Percentiles rank a stretch among this genome's conserved stretches.
Evolutionary conservation across 2,113 vertebrate species (phyloP).

Genomic region (Ageneiosus marmoratus): DNA sequence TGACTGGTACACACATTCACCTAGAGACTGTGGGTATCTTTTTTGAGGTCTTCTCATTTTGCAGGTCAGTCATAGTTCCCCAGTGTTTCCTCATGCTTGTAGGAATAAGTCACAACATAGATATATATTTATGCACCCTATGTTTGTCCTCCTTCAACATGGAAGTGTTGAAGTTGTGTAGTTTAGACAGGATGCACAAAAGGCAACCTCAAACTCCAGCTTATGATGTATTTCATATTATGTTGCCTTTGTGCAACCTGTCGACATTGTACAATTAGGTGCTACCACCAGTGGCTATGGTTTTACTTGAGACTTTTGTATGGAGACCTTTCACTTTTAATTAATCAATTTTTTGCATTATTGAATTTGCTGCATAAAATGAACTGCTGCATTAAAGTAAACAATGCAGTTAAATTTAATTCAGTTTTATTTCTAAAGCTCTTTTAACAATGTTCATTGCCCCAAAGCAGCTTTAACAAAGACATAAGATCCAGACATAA

Average conservation of each 20-base stretch:
- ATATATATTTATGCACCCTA: neutral
- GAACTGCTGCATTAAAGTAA: neutral
- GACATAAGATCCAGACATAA: no score
- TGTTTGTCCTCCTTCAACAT: neutral
- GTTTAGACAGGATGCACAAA: constrained; percentile 3
- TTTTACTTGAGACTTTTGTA: neutral
- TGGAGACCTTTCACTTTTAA: neutral
- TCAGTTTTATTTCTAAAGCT: no score
- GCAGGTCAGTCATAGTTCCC: neutral
- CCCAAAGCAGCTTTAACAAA: no score
- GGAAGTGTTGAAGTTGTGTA: neutral
- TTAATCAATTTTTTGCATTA: neutral
- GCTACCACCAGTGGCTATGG: no score
- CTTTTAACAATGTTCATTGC: no score
- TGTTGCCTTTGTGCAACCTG: neutral
- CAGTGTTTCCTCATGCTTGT: neutral
- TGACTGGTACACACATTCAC: neutral
- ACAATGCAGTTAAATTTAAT: no score
- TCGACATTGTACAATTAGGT: neutral
- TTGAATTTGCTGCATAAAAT: no score
- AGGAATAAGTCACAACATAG: neutral
- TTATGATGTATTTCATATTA: neutral
- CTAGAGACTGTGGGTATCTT: neutral
- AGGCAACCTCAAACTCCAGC: neutral
- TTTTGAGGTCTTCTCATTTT: neutral